Evolutionary conservation across 2,113 vertebrate species (phyloP).

Genomic region (Sapayoa aenigma): DNA sequence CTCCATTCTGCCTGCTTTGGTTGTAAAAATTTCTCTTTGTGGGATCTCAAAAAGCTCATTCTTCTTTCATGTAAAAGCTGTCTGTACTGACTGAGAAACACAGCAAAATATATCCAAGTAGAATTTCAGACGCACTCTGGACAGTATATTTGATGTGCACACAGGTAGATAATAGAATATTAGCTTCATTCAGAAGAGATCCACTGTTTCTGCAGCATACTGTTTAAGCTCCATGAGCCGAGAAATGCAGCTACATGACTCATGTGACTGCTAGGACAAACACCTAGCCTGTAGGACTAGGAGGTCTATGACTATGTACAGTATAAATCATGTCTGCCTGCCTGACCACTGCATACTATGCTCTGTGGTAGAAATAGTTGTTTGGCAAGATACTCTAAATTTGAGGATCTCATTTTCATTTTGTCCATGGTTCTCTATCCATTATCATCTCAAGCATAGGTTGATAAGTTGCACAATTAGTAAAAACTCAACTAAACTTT

Average conservation of each 20-base stretch:
- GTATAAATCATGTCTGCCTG: background rate
- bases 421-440: background rate
- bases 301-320: background rate
- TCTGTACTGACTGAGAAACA: background rate
- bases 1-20: background rate
- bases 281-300: background rate
- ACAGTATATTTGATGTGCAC: background rate
- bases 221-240: background rate
- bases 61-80: background rate
- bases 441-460: background rate
- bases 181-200: background rate
- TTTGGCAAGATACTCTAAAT: background rate
- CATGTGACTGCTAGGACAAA: background rate
- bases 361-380: background rate
- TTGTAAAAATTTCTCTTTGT: conserved; percentile 10
- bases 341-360: background rate
- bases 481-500: background rate
- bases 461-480: background rate
- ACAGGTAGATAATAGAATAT: background rate
- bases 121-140: background rate
- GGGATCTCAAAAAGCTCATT: conserved; percentile 8
- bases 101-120: background rate
- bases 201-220: background rate
- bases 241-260: background rate
- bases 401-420: background rate